A percentile compares a stretch with the other conserved stretches of the same genome.
Conservation (phyloP, 2,113 vertebrate species). For the Chaetodon trifascialis region DNA sequence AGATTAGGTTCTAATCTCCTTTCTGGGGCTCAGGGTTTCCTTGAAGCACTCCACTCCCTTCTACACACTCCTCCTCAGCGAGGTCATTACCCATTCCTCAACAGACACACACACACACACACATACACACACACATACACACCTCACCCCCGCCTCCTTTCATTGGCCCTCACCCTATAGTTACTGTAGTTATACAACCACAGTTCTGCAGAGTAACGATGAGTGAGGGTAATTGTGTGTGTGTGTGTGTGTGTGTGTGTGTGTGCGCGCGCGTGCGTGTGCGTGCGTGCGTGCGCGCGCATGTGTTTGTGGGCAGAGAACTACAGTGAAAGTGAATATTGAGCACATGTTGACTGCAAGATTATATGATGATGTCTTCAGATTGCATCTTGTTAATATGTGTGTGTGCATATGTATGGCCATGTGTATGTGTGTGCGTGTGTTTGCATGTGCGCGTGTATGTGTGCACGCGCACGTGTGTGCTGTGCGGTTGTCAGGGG, state of each 20-base stretch:
- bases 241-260: background rate
- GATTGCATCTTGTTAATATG: constrained; percentile 38
- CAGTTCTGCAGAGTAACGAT: constrained; percentile 67
- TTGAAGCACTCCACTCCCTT: constrained; percentile 70
- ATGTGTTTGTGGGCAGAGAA: constrained; percentile 4
- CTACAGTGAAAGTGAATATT: constrained; percentile 48
- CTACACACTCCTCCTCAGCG: constrained; percentile 42
- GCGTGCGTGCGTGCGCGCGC: background rate
- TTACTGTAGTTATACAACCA: constrained; percentile 74
- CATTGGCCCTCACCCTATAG: constrained; percentile 54
- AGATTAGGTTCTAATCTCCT: constrained; percentile 83
- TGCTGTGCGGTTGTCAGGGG: constrained; percentile 60
- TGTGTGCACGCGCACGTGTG: constrained; percentile 17
- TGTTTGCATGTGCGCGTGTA: background rate
- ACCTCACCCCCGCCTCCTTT: constrained; percentile 28
- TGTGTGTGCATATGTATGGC: background rate
- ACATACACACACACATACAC: constrained; percentile 26
- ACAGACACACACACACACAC: constrained; percentile 38
- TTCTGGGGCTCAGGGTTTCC: constrained; percentile 76
- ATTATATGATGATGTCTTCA: constrained; percentile 43
- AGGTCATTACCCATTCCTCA: constrained; percentile 62
- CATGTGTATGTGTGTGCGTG: background rate
- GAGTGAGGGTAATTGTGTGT: constrained; percentile 12
- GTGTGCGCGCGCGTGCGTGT: background rate
- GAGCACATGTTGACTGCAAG: constrained; percentile 40